These are phyloP conservation scores for Shinisaurus crocodilurus DNA, from an alignment of 2,113 vertebrate genomes.

Conservation along the genomic window DNA sequence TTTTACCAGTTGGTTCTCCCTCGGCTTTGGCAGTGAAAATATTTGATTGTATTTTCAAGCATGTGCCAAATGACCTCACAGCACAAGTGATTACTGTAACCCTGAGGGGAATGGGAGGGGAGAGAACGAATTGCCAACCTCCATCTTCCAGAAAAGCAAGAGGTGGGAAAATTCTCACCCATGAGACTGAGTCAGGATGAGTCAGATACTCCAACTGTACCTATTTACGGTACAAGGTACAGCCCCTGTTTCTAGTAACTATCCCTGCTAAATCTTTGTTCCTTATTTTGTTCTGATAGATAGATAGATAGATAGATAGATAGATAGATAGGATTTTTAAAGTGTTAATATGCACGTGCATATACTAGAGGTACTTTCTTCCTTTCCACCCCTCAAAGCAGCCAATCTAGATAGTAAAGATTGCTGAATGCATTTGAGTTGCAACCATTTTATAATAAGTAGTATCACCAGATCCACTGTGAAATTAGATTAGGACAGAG, in stretches of 20 bases:
- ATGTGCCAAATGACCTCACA: background rate
- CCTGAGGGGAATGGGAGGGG: background rate
- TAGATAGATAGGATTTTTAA: background rate
- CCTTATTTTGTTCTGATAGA: background rate
- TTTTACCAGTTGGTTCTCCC: background rate
- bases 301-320: too few relatives aligned
- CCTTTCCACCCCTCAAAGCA: background rate
- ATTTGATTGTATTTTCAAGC: background rate
- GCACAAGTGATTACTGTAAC: background rate
- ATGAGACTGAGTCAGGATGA: too few relatives aligned
- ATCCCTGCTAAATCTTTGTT: background rate
- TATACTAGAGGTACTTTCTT: background rate
- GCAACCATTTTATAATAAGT: background rate
- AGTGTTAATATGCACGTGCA: too few relatives aligned
- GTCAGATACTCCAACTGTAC: background rate
- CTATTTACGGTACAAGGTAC: background rate
- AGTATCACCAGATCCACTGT: background rate
- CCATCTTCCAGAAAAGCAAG: background rate
- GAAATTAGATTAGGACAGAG: background rate
- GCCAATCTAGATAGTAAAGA: too few relatives aligned
- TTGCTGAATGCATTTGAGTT: background rate
- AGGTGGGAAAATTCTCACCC: too few relatives aligned
- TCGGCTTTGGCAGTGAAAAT: background rate
- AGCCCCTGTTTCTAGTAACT: background rate
- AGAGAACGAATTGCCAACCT: background rate